A percentile compares a stretch with the other conserved stretches of the same genome.
Conservation (phyloP, 2,113 vertebrate species). For the Cyprinus carpio region DNA sequence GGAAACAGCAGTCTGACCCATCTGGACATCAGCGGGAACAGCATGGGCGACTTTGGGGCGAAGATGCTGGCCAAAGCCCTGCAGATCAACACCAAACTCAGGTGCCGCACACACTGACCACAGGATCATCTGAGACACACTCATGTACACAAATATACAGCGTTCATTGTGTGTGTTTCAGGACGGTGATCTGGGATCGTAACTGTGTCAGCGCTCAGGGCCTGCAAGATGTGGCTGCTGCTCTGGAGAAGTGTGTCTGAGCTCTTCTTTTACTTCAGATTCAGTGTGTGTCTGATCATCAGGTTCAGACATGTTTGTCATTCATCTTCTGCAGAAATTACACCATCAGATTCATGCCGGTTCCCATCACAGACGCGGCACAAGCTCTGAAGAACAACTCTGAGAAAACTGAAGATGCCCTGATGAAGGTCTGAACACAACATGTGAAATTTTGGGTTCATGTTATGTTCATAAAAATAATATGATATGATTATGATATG, state of each 20-base stretch:
- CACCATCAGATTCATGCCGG: conserved; percentile 95
- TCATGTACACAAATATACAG: not conserved
- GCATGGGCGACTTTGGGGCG: conserved; percentile 97
- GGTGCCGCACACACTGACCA: conserved; percentile 69
- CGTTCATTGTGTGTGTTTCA: conserved; percentile 63
- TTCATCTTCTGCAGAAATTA: conserved; percentile 83
- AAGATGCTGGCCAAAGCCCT: conserved; percentile 97
- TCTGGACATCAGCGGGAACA: conserved; percentile 94
- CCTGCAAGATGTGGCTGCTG: conserved; percentile 93
- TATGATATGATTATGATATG: too few relatives aligned
- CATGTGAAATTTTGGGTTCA: too few relatives aligned
- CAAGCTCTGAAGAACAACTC: conserved; percentile 93
- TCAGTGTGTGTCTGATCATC: not conserved
- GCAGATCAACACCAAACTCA: conserved; percentile 98
- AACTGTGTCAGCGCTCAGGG: conserved; percentile 92
- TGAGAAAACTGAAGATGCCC: conserved; percentile 94
- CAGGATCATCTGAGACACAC: not conserved
- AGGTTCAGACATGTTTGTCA: not conserved
- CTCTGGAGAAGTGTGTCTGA: conserved; percentile 90
- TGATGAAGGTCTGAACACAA: conserved; percentile 84
- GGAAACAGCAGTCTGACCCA: conserved; percentile 91
- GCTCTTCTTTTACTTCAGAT: not conserved
- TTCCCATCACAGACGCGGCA: conserved; percentile 94
- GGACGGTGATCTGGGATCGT: conserved; percentile 95
- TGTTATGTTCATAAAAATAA: too few relatives aligned